Conservation (phyloP, 2,888 invertebrate species). For the Nasonovia ribisnigri region DNA sequence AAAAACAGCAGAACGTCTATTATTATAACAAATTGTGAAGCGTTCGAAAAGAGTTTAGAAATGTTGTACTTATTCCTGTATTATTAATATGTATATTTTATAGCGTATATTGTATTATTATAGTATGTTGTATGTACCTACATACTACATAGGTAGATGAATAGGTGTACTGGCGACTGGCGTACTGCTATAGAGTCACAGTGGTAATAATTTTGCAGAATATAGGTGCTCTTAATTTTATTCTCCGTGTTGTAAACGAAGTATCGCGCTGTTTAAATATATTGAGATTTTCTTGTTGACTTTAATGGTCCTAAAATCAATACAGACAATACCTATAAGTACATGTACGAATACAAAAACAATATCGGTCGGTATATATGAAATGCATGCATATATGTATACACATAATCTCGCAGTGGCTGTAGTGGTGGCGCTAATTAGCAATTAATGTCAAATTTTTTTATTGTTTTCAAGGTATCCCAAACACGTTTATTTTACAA, state of each 20-base stretch:
- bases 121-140: too few species aligned
- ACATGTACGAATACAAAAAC: too few species aligned
- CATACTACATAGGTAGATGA: background rate
- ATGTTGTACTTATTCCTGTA: background rate
- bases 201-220: background rate
- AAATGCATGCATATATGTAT: too few species aligned
- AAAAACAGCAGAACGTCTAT: background rate
- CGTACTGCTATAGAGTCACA: background rate
- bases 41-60: background rate
- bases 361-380: background rate
- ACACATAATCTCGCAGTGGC: background rate
- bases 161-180: background rate
- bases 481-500: constrained; percentile 59
- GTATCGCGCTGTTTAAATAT: background rate
- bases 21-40: background rate
- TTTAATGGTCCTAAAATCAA: background rate
- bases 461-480: constrained; percentile 54
- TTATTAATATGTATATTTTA: too few species aligned
- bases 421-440: constrained; percentile 29
- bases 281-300: background rate
- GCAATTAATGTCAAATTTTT: constrained; percentile 56
- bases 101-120: background rate
- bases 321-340: background rate
- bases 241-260: background rate
- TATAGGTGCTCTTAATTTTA: background rate